phyloP scores from a whole-genome alignment of 2,113 vertebrate species.

The pig (Sus scrofa) region T2T-Sscrofa CM000824.6:228411501-228412000 shows the following conservation, averaged over 20 bases:
- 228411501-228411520: not conserved
- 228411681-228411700: rapidly evolving
- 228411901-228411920: not conserved
- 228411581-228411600: not conserved
- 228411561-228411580: not conserved
- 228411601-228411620: not conserved
- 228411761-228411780: rapidly evolving
- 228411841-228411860: not conserved
- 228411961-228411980: not conserved
- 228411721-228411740: rapidly evolving
- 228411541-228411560: not conserved
- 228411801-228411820: not conserved
- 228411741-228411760: rapidly evolving
- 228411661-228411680: not conserved
- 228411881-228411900: not conserved
- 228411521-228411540: not conserved
- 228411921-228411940: not conserved
- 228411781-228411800: rapidly evolving
- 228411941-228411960: rapidly evolving
- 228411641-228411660: not conserved
- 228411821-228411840: not conserved
- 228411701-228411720: too few species aligned
- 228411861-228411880: not conserved
- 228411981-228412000: not conserved
- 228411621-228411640: not conserved